Conservation (phyloP, 1,140 invertebrate species). For the Drosophila pseudoananassae region DNA sequence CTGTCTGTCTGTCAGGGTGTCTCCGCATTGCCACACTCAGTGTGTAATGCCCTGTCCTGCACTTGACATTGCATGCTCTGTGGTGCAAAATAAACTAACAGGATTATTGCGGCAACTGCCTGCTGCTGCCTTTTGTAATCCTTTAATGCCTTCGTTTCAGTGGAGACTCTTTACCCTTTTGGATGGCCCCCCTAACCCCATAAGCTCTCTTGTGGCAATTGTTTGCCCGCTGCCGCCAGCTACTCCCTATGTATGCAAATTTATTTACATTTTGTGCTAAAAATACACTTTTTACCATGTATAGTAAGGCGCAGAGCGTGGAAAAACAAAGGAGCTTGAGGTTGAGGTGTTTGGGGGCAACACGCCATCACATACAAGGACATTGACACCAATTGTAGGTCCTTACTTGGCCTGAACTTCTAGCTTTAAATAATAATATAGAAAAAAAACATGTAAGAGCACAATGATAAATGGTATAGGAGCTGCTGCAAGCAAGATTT, state of each 20-base stretch:
- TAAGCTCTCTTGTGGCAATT: slow-evolving; percentile 30
- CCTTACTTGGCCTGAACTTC: slow-evolving; percentile 44
- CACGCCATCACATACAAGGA: slow-evolving; percentile 65
- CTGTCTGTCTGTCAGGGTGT: slow-evolving; percentile 31
- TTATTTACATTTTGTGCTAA: slow-evolving; percentile 74
- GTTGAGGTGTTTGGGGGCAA: slow-evolving; percentile 45
- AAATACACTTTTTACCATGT: slow-evolving; percentile 58
- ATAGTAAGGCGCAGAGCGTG: slow-evolving; percentile 18
- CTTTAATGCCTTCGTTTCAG: slow-evolving; percentile 55
- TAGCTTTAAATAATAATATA: background rate
- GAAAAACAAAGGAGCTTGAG: slow-evolving; percentile 52
- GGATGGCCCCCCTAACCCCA: slow-evolving; percentile 8
- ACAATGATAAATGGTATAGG: background rate
- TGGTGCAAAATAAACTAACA: slow-evolving; percentile 73
- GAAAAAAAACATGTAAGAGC: background rate
- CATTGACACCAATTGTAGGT: slow-evolving; percentile 69
- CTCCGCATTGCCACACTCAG: slow-evolving; percentile 11
- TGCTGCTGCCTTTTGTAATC: slow-evolving; percentile 60
- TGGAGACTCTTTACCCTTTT: slow-evolving; percentile 14
- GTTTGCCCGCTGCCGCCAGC: slow-evolving; percentile 20
- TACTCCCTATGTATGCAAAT: slow-evolving; percentile 68
- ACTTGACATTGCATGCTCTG: slow-evolving; percentile 69
- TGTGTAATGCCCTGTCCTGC: slow-evolving; percentile 19
- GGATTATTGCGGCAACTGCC: slow-evolving; percentile 70
- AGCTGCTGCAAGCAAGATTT: background rate